Base-by-base conservation (phyloP, 2,888 invertebrate genomes). In the Himalopsyche kuldschensis region DNA sequence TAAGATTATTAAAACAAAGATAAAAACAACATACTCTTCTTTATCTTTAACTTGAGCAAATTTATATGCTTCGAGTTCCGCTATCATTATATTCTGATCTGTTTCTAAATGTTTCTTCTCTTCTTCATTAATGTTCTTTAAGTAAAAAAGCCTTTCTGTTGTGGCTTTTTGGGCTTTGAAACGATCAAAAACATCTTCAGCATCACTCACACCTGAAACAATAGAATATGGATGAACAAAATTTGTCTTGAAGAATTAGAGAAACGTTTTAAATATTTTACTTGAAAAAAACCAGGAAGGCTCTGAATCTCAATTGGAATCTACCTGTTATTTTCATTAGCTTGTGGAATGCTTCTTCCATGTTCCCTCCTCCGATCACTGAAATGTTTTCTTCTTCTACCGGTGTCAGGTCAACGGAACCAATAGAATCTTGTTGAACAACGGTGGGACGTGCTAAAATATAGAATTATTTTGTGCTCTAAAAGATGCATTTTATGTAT, bases 31-130 rank as follows among this genome's bases (percentile, higher is more conserved):
- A 91, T 90, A 96, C 96, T 95, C 94, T 90, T 96, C 96, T 84
- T 94, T 94, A 87, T 96, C 96, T 89, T 95, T 95, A 15, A 95
- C 95, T 87, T 96, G 96, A 0, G 95, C 94, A 88, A 95, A 97
- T 89, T 96, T 96, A 85, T 94, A 95, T 3, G 94, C 93, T 87
- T 97, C 96, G 80, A 96, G 90, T 88, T 96, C 95, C 0, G 92
- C 92, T 85, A 93, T 92, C 55, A 96, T 91, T 0, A 91, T 89
- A 20, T 96, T 94, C 85, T 95, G 93, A 35, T 92, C 93, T 46
- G 92, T 91, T 88, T 96, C 96, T 84, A 96, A 88, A 75, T 92
- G 91, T 46, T 93, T 91, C 88, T 97, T 97, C 88, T 96, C 95
- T 10, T 93, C 92, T 87, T 97, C 97, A 0, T 95, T 95, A 10